Evolutionary conservation across 2,113 vertebrate genomes (phyloP), one percentile per base, ranked within the genome.

Genomic region (Campylomormyrus numenius): DNA sequence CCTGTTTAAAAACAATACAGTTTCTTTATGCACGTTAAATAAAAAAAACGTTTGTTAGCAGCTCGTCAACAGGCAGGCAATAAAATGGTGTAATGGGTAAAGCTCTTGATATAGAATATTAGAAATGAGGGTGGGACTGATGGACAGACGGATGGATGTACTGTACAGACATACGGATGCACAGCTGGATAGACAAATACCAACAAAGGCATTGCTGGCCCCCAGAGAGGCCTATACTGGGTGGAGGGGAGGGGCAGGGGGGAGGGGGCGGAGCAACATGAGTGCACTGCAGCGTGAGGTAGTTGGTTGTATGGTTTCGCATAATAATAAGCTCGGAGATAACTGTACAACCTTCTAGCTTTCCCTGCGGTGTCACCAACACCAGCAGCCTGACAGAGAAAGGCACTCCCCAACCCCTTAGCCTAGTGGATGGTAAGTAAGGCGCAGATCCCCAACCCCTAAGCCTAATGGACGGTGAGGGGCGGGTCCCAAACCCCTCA

Each of bases 291-390:
- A 92, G 95, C 89, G 93, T 96, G 96, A 96, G 96, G 96, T 96
- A 96, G 96, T 96, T 96, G 96, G 96, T 96, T 96, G 96, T 96
- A 96, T 96, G 95, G 96, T 96, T 96, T 96, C 94, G 95, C 93
- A 96, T 96, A 94, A 95, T 96, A 96, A 96, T 94, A 94, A 95
- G 94, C 95, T 94, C 96, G 96, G 96, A 96, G 95, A 95, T 96
- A 96, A 96, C 96, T 96, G 96, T 96, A 96, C 96, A 96, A 95
- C 96, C 96, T 96, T 96, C 96, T 96, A 96, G 95, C 96, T 96
- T 96, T 96, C 95, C 95, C 91, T 94, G 95, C 96, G 96, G 95
- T 92, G 95, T 94, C 93, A 93, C 95, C 89, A 66, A 92, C 88
- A 90, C 88, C 95, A 58, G 92, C 96, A 88, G 46, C 53, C 15